These are phyloP conservation scores for Halichoeres trimaculatus DNA, from an alignment of 2,113 vertebrate species.

Conservation along the genomic window DNA sequence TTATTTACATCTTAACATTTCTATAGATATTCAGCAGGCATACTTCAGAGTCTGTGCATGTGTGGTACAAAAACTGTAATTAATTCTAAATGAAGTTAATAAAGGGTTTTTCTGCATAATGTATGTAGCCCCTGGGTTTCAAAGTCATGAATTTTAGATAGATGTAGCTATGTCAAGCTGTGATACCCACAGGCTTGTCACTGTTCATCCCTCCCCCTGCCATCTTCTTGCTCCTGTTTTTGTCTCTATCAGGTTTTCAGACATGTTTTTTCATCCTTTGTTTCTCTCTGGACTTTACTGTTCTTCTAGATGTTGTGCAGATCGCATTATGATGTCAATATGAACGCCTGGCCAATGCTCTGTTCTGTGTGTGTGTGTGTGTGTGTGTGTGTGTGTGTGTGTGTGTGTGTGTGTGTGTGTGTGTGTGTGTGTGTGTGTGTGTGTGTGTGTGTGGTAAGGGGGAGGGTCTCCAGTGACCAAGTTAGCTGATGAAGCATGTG, in stretches of 20 bases:
- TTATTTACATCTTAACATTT: conserved; percentile 27
- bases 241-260: conserved; percentile 20
- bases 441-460: conserved; percentile 21
- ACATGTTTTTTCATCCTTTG: conserved; percentile 8
- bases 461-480: conserved; percentile 69
- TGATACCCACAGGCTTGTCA: conserved; percentile 45
- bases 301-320: conserved; percentile 24
- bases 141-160: conserved; percentile 71
- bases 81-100: conserved; percentile 37
- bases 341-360: conserved; percentile 19
- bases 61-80: conserved; percentile 24
- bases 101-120: conserved; percentile 59
- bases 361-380: neutral
- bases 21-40: conserved; percentile 3
- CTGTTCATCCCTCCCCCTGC: conserved; percentile 32
- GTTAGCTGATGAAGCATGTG: conserved; percentile 78
- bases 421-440: neutral
- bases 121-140: conserved; percentile 42
- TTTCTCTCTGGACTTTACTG: conserved; percentile 2
- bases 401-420: conserved; percentile 1
- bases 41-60: conserved; percentile 6
- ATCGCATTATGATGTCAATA: conserved; percentile 25
- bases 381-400: conserved; percentile 6
- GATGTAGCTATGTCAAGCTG: conserved; percentile 61
- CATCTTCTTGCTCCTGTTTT: conserved; percentile 38